Base-by-base conservation (phyloP, 1,140 invertebrate genomes). In the Anagrus nilaparvatae region DNA sequence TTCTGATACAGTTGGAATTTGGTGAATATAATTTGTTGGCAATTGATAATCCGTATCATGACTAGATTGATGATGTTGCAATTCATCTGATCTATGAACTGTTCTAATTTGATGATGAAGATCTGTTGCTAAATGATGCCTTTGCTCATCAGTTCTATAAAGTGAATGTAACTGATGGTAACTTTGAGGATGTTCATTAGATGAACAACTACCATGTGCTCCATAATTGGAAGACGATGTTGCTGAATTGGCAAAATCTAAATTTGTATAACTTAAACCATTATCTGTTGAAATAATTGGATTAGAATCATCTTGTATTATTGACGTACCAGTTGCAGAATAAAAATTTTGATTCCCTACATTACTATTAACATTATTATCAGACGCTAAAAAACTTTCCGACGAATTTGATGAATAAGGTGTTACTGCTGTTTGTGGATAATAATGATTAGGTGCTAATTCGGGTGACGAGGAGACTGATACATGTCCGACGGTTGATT, bases 241-340 rank as follows among this genome's bases (percentile, higher is more conserved):
- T 0, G 65, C 29, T 24, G 71, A 50, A 3, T 54, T 55, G 3
- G 59, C 57, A 50, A 86, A 87, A 65, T 93, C 88, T 52, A 93
- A 63, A 63, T 92, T 92, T 0, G 88, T 92, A 60, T 93, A 93
- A 58, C 87, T 88, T 29, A 91, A 65, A 1, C 87, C 87, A 41
- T 85, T 85, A 50, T 86, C 81, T 0, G 84, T 82, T 50, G 80
- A 87, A 34, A 89, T 88, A 14, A 88, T 86, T 8, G 74, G 69
- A 3, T 69, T 61, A 4, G 66, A 63, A 47, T 66, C 63, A 40
- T 71, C 68, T 50, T 62, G 72, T 38, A 54, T 63, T 41, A 64
- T 65, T 2, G 59, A 53, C 1, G 43, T 30, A 1, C 54, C 60
- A 40, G 62, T 51, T 31, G 60, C 49, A 0, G 61, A 53, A 43